Base-by-base conservation (phyloP, 2,888 invertebrate genomes). In the Coronaproctus castanopsis region DNA sequence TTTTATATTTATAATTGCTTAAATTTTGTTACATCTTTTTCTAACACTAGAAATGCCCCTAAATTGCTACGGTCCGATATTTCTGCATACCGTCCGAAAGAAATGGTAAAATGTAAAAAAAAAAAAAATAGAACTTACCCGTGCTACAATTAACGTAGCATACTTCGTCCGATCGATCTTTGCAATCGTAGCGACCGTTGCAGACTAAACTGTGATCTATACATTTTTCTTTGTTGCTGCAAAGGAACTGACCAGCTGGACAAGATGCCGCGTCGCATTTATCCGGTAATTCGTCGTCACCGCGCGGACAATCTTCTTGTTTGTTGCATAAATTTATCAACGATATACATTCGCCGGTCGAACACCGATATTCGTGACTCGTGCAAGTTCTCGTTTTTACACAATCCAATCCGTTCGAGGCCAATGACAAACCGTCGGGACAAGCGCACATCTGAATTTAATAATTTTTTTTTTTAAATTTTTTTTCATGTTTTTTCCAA, bases 401-500 rank as follows among this genome's bases (percentile, higher is more conserved):
- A 56, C 68, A 68, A 1, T 62, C 62, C 20, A 56, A 19, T 21
- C 63, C 63, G 55, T 65, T 63, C 3, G 49, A 22, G 1, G 69
- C 70, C 14, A 83, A 72, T 1, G 75, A 69, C 68, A 80, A 75
- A 0, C 83, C 83, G 0, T 78, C 70, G 0, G 89, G 85, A 68
- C 91, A 91, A 1, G 73, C 72, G 65, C 80, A 80, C 1, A 70
- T 67, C 66, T 70, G 62, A 8, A 14, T 36, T n/a, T n/a, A n/a
- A n/a, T n/a, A n/a, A n/a, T n/a, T n/a, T n/a, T n/a, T n/a, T n/a
- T n/a, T n/a, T n/a, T n/a, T n/a, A n/a, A n/a, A n/a, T n/a, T n/a
- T n/a, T n/a, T n/a, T n/a, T n/a, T n/a, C n/a, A n/a, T n/a, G n/a
- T n/a, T n/a, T n/a, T n/a, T n/a, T n/a, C n/a, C n/a, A n/a, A n/a